Conservation (phyloP, 1,140 invertebrate genomes). For the Bombus superbus region DNA sequence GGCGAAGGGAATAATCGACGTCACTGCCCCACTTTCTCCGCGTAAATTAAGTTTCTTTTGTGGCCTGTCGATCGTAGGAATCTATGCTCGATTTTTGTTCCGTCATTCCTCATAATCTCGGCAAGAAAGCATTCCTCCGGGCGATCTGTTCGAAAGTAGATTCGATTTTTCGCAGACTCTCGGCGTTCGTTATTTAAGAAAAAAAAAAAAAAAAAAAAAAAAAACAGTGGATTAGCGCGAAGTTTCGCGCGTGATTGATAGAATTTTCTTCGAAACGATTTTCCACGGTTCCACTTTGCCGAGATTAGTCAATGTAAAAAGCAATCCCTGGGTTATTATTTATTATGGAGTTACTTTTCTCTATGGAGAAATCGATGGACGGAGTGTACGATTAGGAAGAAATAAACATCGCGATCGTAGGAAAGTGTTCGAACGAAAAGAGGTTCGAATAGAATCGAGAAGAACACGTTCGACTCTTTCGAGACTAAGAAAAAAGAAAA, state of each 20-base stretch:
- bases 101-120: background rate
- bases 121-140: background rate
- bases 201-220: background rate
- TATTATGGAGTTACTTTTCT: too few relatives aligned
- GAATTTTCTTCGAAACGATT: background rate
- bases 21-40: conserved; percentile 44
- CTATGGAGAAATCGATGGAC: background rate
- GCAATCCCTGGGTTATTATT: background rate
- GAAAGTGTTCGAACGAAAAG: background rate
- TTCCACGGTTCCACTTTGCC: background rate
- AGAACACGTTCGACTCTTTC: background rate
- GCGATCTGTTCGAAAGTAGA: background rate
- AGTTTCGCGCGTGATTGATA: too few relatives aligned
- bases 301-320: background rate
- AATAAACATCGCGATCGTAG: background rate
- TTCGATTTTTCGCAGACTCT: background rate
- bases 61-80: conserved; percentile 3
- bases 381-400: background rate
- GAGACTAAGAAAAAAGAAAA: too few relatives aligned
- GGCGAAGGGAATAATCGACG: background rate
- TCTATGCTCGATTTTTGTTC: background rate
- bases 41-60: conserved; percentile 5
- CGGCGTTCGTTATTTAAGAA: background rate
- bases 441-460: background rate
- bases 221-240: too few relatives aligned